Base-by-base conservation (phyloP, 1,140 invertebrate species). In the Lamellibrachia luymesi region DNA sequence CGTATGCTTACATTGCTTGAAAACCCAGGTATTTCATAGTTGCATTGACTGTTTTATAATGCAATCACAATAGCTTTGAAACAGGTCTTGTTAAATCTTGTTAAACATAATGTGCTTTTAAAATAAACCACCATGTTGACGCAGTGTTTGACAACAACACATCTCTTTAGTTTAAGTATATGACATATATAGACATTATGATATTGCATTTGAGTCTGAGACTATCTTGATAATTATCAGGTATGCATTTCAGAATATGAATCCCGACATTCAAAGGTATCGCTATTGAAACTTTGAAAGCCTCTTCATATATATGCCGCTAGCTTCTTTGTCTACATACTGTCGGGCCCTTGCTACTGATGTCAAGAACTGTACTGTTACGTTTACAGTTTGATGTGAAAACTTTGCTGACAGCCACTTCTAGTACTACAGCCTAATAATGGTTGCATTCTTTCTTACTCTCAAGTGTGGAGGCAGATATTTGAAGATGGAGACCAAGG, bases 381-480 rank as follows among this genome's bases (percentile, higher is more conserved):
- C 17, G 13, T 6, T 80, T 56, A 56, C 52, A 56, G 38, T 56
- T 56, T 56, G 13, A 56, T 7, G 64, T 80, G 64, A 22, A 80
- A 56, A 80, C 17, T 5, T 13, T 51, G 22, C 17, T 90, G 80
- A 51, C 49, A 80, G 56, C 52, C 2, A n/a, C 6, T 92, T 90
- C 50, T 50, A 27, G 89, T 56, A 80, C 8, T 90, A 13, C 38
- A 64, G 7, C 49, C 49, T 92, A 17, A 56, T 49, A 56, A 56
- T 92, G 50, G n/a, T 38, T 25, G 80, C 52, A 56, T 64, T 51
- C 4, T 90, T 25, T 52, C 22, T 4, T 80, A 50, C 90, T 92
- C 94, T 95, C 93, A 93, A 95, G 94, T 94, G 27, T 96, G 95
- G 95, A 94, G 95, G 90, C 94, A 94, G 51, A 94, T 95, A 27